These are phyloP conservation scores for Trochalopteron elliotii DNA, from an alignment of 2,113 vertebrate species.

Conservation along the genomic window DNA sequence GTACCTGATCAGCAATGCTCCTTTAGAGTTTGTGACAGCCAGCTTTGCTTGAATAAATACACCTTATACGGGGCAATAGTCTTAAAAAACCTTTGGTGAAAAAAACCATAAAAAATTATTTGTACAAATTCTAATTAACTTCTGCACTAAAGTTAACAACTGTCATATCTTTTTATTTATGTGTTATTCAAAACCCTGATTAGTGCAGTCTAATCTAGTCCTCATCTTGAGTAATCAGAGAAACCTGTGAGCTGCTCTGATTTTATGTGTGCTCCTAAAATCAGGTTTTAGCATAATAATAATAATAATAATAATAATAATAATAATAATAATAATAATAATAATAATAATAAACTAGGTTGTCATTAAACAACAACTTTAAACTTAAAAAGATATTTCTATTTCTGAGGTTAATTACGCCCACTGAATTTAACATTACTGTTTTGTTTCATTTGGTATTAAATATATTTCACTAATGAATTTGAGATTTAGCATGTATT, in stretches of 20 bases:
- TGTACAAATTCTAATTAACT: neutral
- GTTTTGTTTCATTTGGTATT: neutral
- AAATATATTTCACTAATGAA: neutral
- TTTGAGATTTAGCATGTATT: neutral
- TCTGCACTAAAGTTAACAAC: neutral
- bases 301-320: neutral
- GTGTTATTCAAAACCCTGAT: neutral
- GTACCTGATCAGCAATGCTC: neutral
- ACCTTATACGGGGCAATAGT: neutral
- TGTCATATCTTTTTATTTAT: neutral
- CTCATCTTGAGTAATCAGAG: neutral
- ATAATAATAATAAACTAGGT: neutral
- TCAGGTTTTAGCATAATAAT: neutral
- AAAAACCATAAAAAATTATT: neutral
- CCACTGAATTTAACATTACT: neutral
- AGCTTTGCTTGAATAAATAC: neutral
- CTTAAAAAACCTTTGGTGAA: neutral
- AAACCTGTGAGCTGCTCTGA: neutral
- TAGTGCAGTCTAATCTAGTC: neutral
- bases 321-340: neutral
- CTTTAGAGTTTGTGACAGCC: neutral
- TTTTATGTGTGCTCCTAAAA: neutral
- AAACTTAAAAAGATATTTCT: neutral
- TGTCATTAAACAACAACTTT: neutral
- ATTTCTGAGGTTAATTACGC: neutral